These are phyloP conservation scores for Deroplatys truncata DNA, from an alignment of 2,888 invertebrate species.

Conservation along the genomic window DNA sequence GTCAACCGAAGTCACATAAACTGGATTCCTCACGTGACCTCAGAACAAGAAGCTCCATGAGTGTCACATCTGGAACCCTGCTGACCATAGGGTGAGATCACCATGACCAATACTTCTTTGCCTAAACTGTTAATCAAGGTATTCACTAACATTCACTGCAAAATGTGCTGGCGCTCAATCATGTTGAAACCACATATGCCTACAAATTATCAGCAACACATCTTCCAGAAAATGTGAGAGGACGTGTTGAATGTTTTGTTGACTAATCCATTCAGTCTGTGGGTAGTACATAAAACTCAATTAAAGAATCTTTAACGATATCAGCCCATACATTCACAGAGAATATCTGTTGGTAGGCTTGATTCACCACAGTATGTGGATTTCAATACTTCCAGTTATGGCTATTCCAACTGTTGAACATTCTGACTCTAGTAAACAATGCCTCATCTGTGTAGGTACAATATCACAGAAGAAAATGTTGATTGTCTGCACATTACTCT, in stretches of 20 bases:
- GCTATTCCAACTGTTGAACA: neutral
- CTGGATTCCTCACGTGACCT: neutral
- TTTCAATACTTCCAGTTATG: neutral
- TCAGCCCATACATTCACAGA: no score
- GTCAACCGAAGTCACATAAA: neutral
- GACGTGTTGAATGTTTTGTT: no score
- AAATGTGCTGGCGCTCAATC: no score
- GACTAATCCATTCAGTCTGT: neutral
- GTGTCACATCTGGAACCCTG: neutral
- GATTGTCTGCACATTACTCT: neutral
- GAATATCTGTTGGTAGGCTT: no score
- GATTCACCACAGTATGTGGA: no score
- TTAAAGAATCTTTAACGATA: no score
- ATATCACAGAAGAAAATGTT: neutral
- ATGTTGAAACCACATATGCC: no score
- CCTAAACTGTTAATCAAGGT: neutral
- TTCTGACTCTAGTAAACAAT: neutral
- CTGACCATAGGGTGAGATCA: neutral
- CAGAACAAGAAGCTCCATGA: neutral
- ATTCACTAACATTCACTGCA: no score
- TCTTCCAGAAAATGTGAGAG: no score
- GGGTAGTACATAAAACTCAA: no score
- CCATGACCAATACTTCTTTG: neutral
- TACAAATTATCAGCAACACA: no score
- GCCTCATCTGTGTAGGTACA: neutral